Base-by-base conservation (phyloP, 2,113 vertebrate species). In the Sus scrofa region DNA sequence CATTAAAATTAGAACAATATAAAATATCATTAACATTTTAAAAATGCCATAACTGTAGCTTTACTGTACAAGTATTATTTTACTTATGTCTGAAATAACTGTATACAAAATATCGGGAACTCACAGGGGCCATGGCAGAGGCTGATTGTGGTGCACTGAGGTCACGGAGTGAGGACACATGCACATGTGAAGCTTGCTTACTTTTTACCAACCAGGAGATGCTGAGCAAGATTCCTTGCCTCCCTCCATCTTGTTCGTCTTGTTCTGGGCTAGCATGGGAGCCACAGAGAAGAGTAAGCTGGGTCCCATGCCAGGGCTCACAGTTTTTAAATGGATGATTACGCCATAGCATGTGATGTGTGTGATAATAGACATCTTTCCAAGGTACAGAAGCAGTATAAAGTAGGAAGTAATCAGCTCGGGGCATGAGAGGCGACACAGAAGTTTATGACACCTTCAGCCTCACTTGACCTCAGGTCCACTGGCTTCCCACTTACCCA, bases 1-100 rank as follows among this genome's bases (percentile, higher is more conserved):
- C 52, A 56, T 89, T 88, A 74, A 83, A 60, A 89, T 94, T 86
- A 95, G 39, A 91, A 93, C 73, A 86, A 73, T 90, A 34, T 65
- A 89, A 89, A 91, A 58, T 89, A 81, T 84, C 37, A 88, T 71
- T 68, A 91, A 77, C 52, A 85, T 56, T 94, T 84, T 22, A 1
- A 37, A 93, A 96, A 77, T 84, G 34, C 14, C 3, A 15, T 19
- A 26, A 18, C n/a, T 82, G 44, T 67, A 70, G 20, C 20, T 84
- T 95, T 91, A 7, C 20, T 89, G 30, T 50, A 27, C 7, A 71
- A 50, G 84, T 62, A 67, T 71, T 68, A 60, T 50, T 94, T 71
- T 93, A 70, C 37, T 95, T 62, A 26, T 19, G 74, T 44, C 63
- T 91, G n/a, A 91, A 84, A 84, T 79, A 81, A 78, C 26, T 65